These are phyloP conservation scores for Andrena chrysosceles DNA, from an alignment of 2,888 invertebrate genomes.

Conservation along the genomic window DNA sequence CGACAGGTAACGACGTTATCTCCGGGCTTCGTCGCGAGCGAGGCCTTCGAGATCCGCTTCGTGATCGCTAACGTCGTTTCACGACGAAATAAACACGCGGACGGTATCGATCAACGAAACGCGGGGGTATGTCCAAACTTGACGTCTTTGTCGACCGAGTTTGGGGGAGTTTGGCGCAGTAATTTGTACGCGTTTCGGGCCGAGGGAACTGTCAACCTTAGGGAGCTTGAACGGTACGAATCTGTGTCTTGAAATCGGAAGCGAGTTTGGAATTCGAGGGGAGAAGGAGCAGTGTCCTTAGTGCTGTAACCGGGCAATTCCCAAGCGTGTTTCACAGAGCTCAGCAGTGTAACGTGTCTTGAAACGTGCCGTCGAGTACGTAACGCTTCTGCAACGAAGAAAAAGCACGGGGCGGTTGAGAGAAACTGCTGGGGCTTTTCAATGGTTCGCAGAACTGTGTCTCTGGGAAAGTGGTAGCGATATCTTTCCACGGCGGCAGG, in stretches of 20 bases:
- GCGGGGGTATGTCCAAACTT: neutral
- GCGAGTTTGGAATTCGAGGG: neutral
- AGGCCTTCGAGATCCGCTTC: neutral
- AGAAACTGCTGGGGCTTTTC: neutral
- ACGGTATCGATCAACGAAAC: conserved; percentile 8
- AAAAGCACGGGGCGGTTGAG: neutral
- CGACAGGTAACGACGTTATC: conserved; percentile 49
- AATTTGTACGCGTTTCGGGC: neutral
- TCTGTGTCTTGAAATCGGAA: no score
- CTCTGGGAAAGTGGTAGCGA: conserved; percentile 38
- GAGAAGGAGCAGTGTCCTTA: neutral
- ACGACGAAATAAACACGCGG: conserved; percentile 22
- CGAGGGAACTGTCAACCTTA: neutral
- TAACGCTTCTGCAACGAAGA: neutral
- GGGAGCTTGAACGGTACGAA: neutral
- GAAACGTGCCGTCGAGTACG: conserved; percentile 1
- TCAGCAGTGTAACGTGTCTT: neutral
- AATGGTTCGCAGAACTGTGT: conserved; percentile 23
- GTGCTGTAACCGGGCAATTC: neutral
- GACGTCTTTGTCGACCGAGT: conserved; percentile 8
- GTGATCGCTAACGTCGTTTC: conserved; percentile 32
- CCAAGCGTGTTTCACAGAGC: neutral
- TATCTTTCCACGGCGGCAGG: conserved; percentile 30
- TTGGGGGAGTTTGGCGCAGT: neutral
- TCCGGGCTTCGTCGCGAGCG: conserved; percentile 5